Evolutionary conservation across 1,140 invertebrate genomes (phyloP).

Genomic region (Apolygus lucorum): DNA sequence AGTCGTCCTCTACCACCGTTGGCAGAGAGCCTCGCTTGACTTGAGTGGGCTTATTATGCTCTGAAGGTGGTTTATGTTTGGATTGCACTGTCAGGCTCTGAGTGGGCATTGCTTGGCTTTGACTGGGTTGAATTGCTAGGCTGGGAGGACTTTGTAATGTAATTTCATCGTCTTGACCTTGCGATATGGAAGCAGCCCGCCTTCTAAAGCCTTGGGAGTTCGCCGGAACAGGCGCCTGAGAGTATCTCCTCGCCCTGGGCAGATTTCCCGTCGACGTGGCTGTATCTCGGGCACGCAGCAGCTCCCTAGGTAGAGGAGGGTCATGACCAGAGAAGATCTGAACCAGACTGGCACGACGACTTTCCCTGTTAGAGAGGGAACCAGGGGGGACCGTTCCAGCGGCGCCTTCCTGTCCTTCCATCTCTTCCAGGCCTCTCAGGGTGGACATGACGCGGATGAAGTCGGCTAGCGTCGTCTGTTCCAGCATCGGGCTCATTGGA

Average conservation of each 20-base stretch:
- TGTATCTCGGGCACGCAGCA: not conserved
- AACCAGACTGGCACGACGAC: not conserved
- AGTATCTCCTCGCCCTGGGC: not conserved
- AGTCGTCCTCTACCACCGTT: not conserved
- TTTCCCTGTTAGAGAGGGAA: not conserved
- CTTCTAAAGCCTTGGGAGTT: not conserved
- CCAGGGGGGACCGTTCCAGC: not conserved
- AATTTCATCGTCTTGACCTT: not conserved
- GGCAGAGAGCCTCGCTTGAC: no score
- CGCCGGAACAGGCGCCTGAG: not conserved
- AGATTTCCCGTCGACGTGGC: not conserved
- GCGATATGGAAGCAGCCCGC: not conserved
- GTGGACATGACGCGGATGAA: constrained; percentile 58
- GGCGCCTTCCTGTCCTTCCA: no score
- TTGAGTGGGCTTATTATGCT: no score
- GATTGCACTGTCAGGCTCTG: not conserved
- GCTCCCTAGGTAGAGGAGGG: not conserved
- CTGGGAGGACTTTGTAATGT: not conserved
- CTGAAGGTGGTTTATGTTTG: no score
- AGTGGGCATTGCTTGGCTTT: not conserved
- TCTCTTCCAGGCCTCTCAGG: constrained; percentile 40
- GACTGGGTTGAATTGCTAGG: not conserved
- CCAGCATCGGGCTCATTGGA: constrained; percentile 45
- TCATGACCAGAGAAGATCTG: not conserved
- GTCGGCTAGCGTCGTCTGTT: constrained; percentile 67